Evolutionary conservation across 2,888 invertebrate species (phyloP).

Genomic region (Carabus problematicus): DNA sequence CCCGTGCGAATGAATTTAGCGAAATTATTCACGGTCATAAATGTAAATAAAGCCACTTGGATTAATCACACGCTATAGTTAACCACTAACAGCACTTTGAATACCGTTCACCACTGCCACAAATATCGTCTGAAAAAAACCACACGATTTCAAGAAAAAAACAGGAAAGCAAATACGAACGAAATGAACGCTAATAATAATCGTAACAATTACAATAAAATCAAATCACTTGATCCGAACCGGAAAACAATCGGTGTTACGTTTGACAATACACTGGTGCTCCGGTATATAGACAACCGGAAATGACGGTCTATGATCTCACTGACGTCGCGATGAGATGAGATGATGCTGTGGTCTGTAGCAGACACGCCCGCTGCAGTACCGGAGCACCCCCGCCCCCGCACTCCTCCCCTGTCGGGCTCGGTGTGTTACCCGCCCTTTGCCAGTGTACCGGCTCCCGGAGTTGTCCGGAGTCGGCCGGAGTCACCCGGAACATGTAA

Average conservation of each 20-base stretch:
- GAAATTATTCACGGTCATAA: too few relatives aligned
- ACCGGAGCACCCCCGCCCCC: not conserved
- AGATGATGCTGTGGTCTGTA: conserved; percentile 28
- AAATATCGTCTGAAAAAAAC: too few relatives aligned
- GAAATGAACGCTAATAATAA: too few relatives aligned
- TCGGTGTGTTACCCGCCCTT: too few relatives aligned
- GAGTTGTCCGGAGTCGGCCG: conserved; percentile 27
- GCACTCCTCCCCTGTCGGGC: conserved; percentile 1
- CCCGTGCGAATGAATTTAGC: too few relatives aligned
- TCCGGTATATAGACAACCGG: not conserved
- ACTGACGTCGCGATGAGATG: conserved; percentile 13
- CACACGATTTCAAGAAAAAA: too few relatives aligned
- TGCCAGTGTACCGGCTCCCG: conserved; percentile 2
- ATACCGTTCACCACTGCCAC: too few relatives aligned
- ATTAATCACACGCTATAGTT: too few relatives aligned
- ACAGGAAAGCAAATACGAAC: too few relatives aligned
- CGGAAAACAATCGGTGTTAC: conserved; percentile 13
- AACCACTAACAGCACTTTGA: too few relatives aligned
- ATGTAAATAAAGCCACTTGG: too few relatives aligned
- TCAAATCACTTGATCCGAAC: conserved; percentile 5
- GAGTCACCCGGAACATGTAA: conserved; percentile 20
- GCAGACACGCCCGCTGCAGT: conserved; percentile 38
- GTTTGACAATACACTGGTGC: conserved; percentile 3
- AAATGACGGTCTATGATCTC: conserved; percentile 25
- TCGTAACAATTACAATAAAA: conserved; percentile 1